phyloP scores from a whole-genome alignment of 2,797 vertebrate species.

The Microchirus variegatus region DNA sequence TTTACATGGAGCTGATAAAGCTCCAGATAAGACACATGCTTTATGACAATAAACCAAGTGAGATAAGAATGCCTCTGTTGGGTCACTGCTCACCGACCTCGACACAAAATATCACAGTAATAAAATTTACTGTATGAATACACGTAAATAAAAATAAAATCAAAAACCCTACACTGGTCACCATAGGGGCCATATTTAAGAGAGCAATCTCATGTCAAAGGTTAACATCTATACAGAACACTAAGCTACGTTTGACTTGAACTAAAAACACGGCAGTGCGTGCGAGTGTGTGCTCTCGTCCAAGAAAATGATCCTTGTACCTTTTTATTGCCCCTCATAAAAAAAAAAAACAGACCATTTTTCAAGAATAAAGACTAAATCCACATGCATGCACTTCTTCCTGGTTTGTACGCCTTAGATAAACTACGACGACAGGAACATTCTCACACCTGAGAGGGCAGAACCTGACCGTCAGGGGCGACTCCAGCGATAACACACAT shows the following conservation, averaged over 20 bases:
- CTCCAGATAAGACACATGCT: not conserved
- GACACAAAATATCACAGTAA: not conserved
- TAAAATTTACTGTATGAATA: not conserved
- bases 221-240: constrained; percentile 13
- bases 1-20: not conserved
- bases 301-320: constrained; percentile 69
- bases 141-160: not conserved
- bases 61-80: constrained; percentile 2
- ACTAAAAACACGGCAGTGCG: constrained; percentile 15
- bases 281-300: not conserved
- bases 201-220: not conserved
- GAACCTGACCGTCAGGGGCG: constrained; percentile 25
- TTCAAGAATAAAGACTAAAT: not conserved
- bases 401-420: constrained; percentile 24
- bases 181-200: not conserved
- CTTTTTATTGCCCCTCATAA: constrained; percentile 65
- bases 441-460: constrained; percentile 25
- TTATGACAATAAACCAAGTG: constrained; percentile 4
- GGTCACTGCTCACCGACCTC: not conserved
- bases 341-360: constrained; percentile 33
- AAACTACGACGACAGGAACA: constrained; percentile 14
- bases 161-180: not conserved
- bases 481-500: constrained; percentile 33
- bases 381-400: constrained; percentile 2
- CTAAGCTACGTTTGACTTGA: constrained; percentile 12